phyloP scores from a whole-genome alignment of 2,113 vertebrate genomes.

The Coracopsis vasa region DNA sequence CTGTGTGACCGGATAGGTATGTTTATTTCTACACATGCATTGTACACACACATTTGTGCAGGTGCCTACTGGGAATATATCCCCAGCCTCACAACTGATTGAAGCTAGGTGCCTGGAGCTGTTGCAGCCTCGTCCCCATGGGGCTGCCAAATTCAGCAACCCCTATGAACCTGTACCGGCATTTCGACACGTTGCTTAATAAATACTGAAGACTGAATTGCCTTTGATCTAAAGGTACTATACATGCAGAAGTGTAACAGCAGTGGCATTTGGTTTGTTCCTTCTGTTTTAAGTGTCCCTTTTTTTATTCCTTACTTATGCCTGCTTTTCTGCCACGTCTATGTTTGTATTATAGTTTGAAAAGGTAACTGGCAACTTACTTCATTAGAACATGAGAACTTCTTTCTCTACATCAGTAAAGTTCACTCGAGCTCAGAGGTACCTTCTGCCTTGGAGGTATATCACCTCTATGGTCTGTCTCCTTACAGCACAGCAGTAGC shows the following conservation, averaged over 20 bases:
- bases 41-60: rapidly evolving
- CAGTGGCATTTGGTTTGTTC: background rate
- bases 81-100: background rate
- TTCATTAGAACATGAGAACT: background rate
- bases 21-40: background rate
- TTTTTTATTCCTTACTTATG: background rate
- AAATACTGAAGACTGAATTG: background rate
- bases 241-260: background rate
- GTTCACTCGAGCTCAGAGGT: background rate
- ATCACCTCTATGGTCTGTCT: background rate
- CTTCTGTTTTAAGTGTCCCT: background rate
- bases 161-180: background rate
- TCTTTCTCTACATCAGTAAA: background rate
- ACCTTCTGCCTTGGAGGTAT: background rate
- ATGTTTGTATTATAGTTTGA: background rate
- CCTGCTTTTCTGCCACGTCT: background rate
- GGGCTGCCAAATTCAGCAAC: background rate
- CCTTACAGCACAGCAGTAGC: rapidly evolving
- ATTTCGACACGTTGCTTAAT: background rate
- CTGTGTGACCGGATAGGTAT: background rate
- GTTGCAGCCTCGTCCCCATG: background rate
- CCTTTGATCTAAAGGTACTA: background rate
- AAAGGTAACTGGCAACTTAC: background rate
- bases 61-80: background rate
- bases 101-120: background rate